Percentiles rank a stretch among this genome's conserved stretches.
Conservation (phyloP, 2,888 invertebrate genomes). For the Trichogramma evanescens region DNA sequence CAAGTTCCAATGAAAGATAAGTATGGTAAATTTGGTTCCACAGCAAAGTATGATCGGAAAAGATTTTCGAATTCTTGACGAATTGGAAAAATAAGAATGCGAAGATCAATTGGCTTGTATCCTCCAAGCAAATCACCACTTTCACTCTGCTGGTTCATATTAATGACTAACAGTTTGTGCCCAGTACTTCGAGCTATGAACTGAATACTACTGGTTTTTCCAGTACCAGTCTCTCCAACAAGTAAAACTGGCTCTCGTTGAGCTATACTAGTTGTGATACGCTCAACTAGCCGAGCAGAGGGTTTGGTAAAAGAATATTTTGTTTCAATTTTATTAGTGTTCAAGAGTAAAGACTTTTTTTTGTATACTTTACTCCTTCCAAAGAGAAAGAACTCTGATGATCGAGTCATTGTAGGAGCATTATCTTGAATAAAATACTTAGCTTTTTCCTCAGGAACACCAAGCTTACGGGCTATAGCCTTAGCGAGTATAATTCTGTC, state of each 20-base stretch:
- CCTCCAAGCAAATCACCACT: slow-evolving; percentile 93
- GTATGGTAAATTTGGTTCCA: slow-evolving; percentile 74
- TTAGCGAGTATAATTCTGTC: slow-evolving; percentile 62
- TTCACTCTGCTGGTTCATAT: slow-evolving; percentile 98
- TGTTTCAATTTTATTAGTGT: slow-evolving; percentile 43
- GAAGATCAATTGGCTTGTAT: slow-evolving; percentile 89
- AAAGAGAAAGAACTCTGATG: slow-evolving; percentile 56
- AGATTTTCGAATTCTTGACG: slow-evolving; percentile 74
- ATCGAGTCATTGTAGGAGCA: slow-evolving; percentile 68
- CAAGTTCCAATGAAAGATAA: slow-evolving; percentile 71
- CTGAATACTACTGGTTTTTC: slow-evolving; percentile 93
- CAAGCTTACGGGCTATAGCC: slow-evolving; percentile 71
- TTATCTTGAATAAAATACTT: slow-evolving; percentile 71
- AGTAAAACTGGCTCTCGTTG: slow-evolving; percentile 84
- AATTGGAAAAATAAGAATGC: slow-evolving; percentile 73
- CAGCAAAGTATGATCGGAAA: slow-evolving; percentile 66
- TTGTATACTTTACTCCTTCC: slow-evolving; percentile 56
- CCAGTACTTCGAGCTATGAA: slow-evolving; percentile 78
- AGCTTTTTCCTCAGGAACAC: slow-evolving; percentile 73
- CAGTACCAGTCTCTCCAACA: slow-evolving; percentile 97
- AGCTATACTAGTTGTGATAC: slow-evolving; percentile 75
- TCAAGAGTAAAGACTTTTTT: slow-evolving; percentile 29
- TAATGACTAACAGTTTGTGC: slow-evolving; percentile 82
- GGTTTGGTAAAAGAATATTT: slow-evolving; percentile 79
- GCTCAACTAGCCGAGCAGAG: slow-evolving; percentile 75